Evolutionary conservation across 2,797 vertebrate genomes (phyloP).

Genomic region (Esox lucius): DNA sequence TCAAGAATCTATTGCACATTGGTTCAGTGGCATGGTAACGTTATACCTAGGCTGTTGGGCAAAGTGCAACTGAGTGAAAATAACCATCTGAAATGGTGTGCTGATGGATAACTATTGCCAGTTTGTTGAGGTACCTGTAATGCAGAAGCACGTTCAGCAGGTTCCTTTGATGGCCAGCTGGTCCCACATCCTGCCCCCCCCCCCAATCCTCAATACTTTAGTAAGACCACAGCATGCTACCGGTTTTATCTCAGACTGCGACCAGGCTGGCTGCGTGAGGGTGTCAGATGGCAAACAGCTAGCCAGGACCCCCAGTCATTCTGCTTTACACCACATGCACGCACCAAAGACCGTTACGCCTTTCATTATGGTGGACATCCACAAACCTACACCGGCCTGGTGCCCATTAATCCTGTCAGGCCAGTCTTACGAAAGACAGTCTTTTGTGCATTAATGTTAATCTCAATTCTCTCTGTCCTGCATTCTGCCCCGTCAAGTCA

Average conservation of each 20-base stretch:
- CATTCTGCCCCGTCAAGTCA: slow-evolving; percentile 36
- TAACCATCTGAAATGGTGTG: slow-evolving; percentile 2
- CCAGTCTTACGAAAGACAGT: not conserved
- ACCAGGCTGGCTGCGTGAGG: slow-evolving; percentile 37
- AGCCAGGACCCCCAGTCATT: slow-evolving; percentile 8
- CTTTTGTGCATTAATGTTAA: not conserved
- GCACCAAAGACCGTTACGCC: not conserved
- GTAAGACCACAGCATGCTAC: slow-evolving; percentile 23
- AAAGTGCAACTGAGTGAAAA: too few relatives aligned
- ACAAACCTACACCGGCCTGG: not conserved
- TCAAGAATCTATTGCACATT: not conserved
- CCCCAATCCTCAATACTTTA: slow-evolving; percentile 45
- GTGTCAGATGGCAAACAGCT: slow-evolving; percentile 26
- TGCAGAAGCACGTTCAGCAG: slow-evolving; percentile 70
- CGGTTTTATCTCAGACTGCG: slow-evolving; percentile 21
- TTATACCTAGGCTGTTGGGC: too few relatives aligned
- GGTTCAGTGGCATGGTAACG: slow-evolving; percentile 13
- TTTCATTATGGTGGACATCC: slow-evolving; percentile 16
- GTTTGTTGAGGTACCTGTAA: slow-evolving; percentile 56
- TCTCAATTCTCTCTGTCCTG: slow-evolving; percentile 25
- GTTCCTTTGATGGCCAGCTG: slow-evolving; percentile 79
- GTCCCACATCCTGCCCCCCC: slow-evolving; percentile 70
- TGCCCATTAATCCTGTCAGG: slow-evolving; percentile 4
- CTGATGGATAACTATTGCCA: slow-evolving; percentile 35
- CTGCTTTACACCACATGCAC: not conserved